These are phyloP conservation scores for Rhabdomys dilectus DNA, from an alignment of 2,113 vertebrate species.

Conservation along the genomic window DNA sequence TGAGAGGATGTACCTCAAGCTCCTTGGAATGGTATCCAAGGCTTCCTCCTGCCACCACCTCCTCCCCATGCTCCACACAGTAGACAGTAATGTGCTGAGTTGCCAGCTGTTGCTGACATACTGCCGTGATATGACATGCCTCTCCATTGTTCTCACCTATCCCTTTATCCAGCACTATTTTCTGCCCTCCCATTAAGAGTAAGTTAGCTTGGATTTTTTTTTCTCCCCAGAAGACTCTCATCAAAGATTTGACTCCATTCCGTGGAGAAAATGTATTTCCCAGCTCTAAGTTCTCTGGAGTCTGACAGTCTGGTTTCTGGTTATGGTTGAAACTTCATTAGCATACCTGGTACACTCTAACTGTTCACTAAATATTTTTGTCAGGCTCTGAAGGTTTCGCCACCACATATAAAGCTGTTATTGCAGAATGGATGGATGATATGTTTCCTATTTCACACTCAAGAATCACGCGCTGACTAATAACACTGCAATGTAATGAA, in stretches of 20 bases:
- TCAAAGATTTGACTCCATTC: background rate
- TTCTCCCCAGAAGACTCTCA: background rate
- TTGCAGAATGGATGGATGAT: background rate
- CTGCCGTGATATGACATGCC: rapidly evolving
- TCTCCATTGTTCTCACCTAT: background rate
- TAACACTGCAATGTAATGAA: background rate
- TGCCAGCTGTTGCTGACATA: background rate
- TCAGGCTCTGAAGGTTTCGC: background rate
- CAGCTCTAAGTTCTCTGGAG: background rate
- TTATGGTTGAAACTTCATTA: background rate
- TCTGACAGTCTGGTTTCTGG: background rate
- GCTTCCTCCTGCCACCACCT: background rate
- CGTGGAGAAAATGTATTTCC: slow-evolving; percentile 3
- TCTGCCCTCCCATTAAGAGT: background rate
- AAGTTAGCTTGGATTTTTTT: background rate
- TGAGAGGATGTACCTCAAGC: background rate
- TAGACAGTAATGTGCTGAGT: background rate
- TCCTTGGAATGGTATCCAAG: background rate
- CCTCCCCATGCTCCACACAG: background rate
- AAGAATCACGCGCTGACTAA: background rate
- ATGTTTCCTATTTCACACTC: background rate
- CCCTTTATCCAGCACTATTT: background rate
- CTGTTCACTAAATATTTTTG: slow-evolving; percentile 32
- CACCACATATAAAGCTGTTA: background rate
- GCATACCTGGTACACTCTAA: background rate